A percentile compares a stretch with the other conserved stretches of the same genome.
phyloP scores from a whole-genome alignment of 2,888 invertebrate species.

The Andrena praecox region DNA sequence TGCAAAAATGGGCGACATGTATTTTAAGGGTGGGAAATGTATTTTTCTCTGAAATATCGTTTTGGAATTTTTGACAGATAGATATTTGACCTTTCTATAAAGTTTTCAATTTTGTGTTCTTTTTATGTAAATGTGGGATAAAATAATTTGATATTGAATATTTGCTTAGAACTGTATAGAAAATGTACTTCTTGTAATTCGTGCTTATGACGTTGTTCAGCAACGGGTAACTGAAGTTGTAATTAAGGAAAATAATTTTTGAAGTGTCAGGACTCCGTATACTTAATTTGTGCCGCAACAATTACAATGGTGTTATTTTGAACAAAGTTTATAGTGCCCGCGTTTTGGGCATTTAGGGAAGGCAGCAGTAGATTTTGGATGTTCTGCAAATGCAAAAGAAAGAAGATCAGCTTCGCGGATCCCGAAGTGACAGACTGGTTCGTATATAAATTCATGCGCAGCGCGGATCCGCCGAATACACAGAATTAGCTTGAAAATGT shows the following conservation, averaged over 20 bases:
- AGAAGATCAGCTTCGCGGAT: slow-evolving; percentile 72
- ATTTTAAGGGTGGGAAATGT: no score
- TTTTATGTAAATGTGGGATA: not conserved
- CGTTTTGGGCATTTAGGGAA: slow-evolving; percentile 10
- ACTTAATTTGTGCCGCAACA: not conserved
- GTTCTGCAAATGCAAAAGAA: slow-evolving; percentile 22
- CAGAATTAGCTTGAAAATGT: not conserved
- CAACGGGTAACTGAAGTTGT: not conserved
- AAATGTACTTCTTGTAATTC: not conserved
- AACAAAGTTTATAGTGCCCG: not conserved
- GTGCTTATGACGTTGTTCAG: not conserved
- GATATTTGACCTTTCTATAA: no score
- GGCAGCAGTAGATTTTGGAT: not conserved
- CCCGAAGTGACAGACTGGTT: slow-evolving; percentile 74
- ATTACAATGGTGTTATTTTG: not conserved
- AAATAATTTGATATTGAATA: not conserved
- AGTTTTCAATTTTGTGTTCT: no score
- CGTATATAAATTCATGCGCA: slow-evolving; percentile 62
- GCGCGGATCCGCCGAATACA: slow-evolving; percentile 6
- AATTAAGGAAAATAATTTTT: not conserved
- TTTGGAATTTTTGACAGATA: no score
- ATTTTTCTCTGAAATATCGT: no score
- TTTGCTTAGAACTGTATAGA: not conserved
- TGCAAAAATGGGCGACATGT: no score
- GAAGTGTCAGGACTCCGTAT: not conserved